These are phyloP conservation scores for Diadumene lineata DNA, from an alignment of 92 coral and sea anemone genomes.

Conservation along the genomic window DNA sequence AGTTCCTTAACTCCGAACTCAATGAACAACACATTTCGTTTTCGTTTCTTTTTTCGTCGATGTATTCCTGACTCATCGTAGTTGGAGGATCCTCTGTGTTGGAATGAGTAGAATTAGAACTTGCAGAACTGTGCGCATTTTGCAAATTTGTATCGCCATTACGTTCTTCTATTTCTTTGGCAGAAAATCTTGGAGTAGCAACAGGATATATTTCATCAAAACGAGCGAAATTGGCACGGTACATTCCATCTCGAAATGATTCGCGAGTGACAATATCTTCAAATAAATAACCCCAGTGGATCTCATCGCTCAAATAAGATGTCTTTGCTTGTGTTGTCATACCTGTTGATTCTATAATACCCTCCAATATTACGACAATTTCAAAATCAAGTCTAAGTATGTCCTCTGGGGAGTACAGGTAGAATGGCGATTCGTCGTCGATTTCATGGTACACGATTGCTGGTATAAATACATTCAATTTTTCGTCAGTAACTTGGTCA, in stretches of 20 bases:
- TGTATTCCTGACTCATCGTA: not conserved
- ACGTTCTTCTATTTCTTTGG: constrained; percentile 42
- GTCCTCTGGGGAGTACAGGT: constrained; percentile 63
- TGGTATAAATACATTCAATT: constrained; percentile 76
- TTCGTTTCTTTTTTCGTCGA: constrained; percentile 16
- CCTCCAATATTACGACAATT: constrained; percentile 82
- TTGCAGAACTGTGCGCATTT: not conserved
- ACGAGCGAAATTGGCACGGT: constrained; percentile 56
- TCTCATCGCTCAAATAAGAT: constrained; percentile 84
- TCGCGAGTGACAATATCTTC: constrained; percentile 54
- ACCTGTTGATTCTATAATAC: constrained; percentile 93
- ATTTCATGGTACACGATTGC: constrained; percentile 76
- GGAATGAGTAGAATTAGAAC: constrained; percentile 17
- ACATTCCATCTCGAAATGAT: constrained; percentile 46
- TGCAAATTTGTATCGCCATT: not conserved
- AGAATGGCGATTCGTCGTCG: constrained; percentile 87
- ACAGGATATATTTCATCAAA: constrained; percentile 62
- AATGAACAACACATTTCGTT: not conserved
- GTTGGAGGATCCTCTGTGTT: constrained; percentile 7
- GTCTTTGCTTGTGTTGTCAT: constrained; percentile 88
- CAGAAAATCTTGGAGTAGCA: constrained; percentile 59
- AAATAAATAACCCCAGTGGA: constrained; percentile 91
- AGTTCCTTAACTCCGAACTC: not conserved
- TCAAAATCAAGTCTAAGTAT: constrained; percentile 72
- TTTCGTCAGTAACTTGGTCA: constrained; percentile 65